Percentiles rank a stretch among this genome's conserved stretches.
Evolutionary conservation across 2,888 invertebrate species (phyloP).

Genomic region (Eulithis testata): DNA sequence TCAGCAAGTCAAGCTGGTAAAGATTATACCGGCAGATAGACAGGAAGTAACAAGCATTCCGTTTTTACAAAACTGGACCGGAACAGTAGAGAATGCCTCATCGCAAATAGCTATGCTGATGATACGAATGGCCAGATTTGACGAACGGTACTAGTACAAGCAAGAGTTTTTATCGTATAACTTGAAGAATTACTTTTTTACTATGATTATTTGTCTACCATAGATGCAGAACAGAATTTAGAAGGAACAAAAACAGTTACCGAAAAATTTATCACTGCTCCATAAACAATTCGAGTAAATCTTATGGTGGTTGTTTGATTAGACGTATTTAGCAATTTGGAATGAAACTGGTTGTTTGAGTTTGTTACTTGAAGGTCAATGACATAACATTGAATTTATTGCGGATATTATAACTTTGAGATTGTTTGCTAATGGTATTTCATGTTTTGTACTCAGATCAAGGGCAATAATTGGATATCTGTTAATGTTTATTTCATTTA

Average conservation of each 20-base stretch:
- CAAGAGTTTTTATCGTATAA: too few relatives aligned
- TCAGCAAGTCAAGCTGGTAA: too few relatives aligned
- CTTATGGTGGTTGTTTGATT: constrained; percentile 14
- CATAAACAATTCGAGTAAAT: constrained; percentile 7
- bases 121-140: too few relatives aligned
- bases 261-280: constrained; percentile 16
- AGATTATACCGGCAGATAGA: too few relatives aligned
- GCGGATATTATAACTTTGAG: constrained; percentile 6
- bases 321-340: constrained; percentile 22
- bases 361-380: constrained; percentile 25
- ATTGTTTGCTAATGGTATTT: not conserved
- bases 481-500: not conserved
- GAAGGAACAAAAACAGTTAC: not conserved
- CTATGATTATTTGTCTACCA: too few relatives aligned
- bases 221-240: too few relatives aligned
- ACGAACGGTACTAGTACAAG: too few relatives aligned
- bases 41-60: too few relatives aligned
- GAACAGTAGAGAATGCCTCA: too few relatives aligned
- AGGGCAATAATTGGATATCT: not conserved
- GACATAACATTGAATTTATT: constrained; percentile 19
- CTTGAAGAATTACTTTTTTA: too few relatives aligned
- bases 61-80: too few relatives aligned
- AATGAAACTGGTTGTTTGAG: constrained; percentile 12
- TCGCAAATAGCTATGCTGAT: too few relatives aligned
- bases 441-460: constrained; percentile 6